Evolutionary conservation across 2,113 vertebrate genomes (phyloP), one percentile per base, ranked within the genome.

Genomic region (Dipodomys merriami): DNA sequence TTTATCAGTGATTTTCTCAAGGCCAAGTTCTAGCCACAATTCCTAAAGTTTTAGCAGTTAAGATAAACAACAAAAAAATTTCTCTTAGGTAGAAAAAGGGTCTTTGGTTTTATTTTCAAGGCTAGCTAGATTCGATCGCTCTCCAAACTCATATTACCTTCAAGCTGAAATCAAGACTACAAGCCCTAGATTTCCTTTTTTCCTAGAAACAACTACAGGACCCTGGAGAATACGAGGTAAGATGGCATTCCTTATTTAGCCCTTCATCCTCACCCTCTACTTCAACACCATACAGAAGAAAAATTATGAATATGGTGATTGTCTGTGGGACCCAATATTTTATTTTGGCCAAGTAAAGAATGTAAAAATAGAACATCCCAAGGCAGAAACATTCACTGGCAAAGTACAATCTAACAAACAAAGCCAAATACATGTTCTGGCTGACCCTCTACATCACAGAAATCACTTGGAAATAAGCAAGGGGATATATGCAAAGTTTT

Each of bases 141-240:
- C 86, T 93, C 83, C 83, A 89, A 92, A 93, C 72, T 91, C 93
- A 22, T 57, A 29, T 95, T 94, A 86, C 76, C 72, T 62, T 73
- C 44, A 35, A 13, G 60, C 85, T 86, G 67, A 81, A 95, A 91
- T 35, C 8, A 73, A 90, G 73, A 89, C 12, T 13, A 11, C 64
- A 80, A 90, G 65, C 3, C 69, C 39, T 62, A 11, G 53, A 67
- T 81, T 76, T 82, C 71, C 15, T 35, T 53, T 79, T 94, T 95
- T 92, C 95, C 87, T 96, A 15, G 83, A 94, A 92, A 68, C 12
- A 94, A 90, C 12, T 6, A 27, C 6, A n/a, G n/a, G 49, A 20
- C 25, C 27, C 22, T 18, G 33, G 67, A 60, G 23, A 74, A 44
- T 3, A 44, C 15, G 23, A 62, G 6, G 49, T 3, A 74, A 15